Base-by-base conservation (phyloP, 2,888 invertebrate species). In the Chymomyza fuscimana region DNA sequence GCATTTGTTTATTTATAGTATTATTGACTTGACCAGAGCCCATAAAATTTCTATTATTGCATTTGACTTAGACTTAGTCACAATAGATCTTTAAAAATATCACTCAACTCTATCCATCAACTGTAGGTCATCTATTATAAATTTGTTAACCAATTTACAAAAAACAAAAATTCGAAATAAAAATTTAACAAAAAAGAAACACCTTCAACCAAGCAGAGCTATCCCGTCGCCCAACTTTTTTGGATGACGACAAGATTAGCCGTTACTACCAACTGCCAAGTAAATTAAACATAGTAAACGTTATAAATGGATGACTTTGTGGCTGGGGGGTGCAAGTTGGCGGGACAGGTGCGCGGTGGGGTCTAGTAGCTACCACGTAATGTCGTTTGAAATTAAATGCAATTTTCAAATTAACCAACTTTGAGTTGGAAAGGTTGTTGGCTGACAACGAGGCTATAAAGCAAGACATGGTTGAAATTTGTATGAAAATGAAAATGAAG, bases 331-430 rank as follows among this genome's bases (percentile, higher is more conserved):
- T 40, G 29, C 29, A 29, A 29, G n/a, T n/a, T n/a, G n/a, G 19
- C 32, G 2, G 4, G 32, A 32, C 5, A 32, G 40, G 40, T 12
- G 40, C 12, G 12, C 40, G 3, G 12, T 46, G 40, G 12, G 40
- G 12, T 46, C 40, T 46, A 46, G 40, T 46, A 12, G 40, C 40
- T 12, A 46, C 40, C 10, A 46, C 19, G 54, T 22, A 54, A 54
- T 70, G 76, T 71, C 73, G 65, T 65, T 52, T 63, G 70, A 67
- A 84, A 84, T 86, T 85, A 84, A 84, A 82, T 87, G 82, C 78
- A 82, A 78, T 82, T 84, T 78, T 79, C 87, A 85, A 85, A 78
- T 75, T 76, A 82, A 40, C 63, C 71, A 70, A 74, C 72, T 69
- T 62, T 63, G 50, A 50, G 16, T 29, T 52, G 54, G 52, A 61